These are phyloP conservation scores for Tenodera sinensis DNA, from an alignment of 2,888 invertebrate genomes.

Conservation along the genomic window DNA sequence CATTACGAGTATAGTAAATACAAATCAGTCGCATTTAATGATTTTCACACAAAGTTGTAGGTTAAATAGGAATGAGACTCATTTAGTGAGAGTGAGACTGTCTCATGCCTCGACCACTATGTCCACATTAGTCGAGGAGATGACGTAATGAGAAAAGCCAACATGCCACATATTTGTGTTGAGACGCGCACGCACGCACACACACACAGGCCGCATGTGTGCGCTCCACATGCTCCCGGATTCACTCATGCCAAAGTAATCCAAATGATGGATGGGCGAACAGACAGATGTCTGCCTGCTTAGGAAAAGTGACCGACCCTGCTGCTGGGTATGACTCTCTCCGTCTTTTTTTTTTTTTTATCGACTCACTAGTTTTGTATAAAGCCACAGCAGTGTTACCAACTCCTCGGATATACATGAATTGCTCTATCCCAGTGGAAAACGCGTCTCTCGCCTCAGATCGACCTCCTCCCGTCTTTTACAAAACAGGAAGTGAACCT, in stretches of 20 bases:
- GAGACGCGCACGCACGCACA: no score
- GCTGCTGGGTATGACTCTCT: background rate
- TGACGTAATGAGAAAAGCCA: no score
- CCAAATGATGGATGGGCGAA: background rate
- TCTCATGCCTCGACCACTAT: no score
- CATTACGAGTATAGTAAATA: no score
- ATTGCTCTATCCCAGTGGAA: background rate
- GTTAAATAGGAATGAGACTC: no score
- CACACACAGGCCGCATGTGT: no score
- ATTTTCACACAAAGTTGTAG: no score
- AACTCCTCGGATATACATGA: background rate
- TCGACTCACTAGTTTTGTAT: background rate
- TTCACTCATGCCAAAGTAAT: background rate
- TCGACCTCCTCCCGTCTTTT: background rate
- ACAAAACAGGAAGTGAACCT: background rate
- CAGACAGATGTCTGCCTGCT: background rate
- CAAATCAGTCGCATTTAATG: no score
- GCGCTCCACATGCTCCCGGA: no score
- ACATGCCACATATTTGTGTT: no score
- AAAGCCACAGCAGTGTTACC: background rate
- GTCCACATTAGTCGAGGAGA: no score
- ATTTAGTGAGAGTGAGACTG: no score
- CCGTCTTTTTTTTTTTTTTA: background rate
- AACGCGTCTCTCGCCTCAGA: background rate
- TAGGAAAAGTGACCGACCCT: background rate